Percentiles rank a stretch among this genome's conserved stretches.
Evolutionary conservation across 2,113 vertebrate genomes (phyloP).

Genomic region (Vireo altiloquus): DNA sequence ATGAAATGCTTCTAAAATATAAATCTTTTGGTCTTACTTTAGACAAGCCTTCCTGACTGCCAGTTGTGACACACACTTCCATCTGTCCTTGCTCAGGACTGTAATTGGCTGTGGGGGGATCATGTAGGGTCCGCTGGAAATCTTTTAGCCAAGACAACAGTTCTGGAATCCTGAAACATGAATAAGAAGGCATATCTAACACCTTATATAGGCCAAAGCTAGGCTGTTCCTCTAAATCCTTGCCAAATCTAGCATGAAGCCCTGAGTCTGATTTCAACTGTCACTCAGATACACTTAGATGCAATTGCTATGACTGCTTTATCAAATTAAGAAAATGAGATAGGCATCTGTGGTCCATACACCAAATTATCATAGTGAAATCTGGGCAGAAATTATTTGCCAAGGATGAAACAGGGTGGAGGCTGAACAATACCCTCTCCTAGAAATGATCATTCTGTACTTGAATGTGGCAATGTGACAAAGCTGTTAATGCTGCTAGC

Average conservation of each 20-base stretch:
- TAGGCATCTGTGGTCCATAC: background rate
- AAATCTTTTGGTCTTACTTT: slow-evolving; percentile 78
- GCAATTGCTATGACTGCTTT: background rate
- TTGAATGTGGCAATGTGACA: background rate
- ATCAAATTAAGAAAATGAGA: background rate
- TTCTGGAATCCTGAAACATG: slow-evolving; percentile 84
- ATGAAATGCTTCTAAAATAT: background rate
- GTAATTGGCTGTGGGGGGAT: slow-evolving; percentile 80
- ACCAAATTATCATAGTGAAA: background rate
- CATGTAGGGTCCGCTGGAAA: slow-evolving; percentile 85
- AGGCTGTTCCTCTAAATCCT: background rate
- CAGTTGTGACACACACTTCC: slow-evolving; percentile 90
- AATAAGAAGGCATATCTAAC: background rate
- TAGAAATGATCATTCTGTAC: background rate
- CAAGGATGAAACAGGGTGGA: background rate
- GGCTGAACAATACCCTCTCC: background rate
- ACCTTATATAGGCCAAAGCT: background rate
- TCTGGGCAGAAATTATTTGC: background rate
- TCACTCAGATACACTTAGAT: background rate
- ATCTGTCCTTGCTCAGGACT: slow-evolving; percentile 80
- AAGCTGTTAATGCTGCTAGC: background rate
- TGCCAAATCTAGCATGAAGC: background rate
- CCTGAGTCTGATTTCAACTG: background rate
- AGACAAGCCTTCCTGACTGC: slow-evolving; percentile 90
- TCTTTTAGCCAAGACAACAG: slow-evolving; percentile 88